These are phyloP conservation scores for Nanorana parkeri DNA, from an alignment of 2,113 vertebrate species.

Conservation along the genomic window DNA sequence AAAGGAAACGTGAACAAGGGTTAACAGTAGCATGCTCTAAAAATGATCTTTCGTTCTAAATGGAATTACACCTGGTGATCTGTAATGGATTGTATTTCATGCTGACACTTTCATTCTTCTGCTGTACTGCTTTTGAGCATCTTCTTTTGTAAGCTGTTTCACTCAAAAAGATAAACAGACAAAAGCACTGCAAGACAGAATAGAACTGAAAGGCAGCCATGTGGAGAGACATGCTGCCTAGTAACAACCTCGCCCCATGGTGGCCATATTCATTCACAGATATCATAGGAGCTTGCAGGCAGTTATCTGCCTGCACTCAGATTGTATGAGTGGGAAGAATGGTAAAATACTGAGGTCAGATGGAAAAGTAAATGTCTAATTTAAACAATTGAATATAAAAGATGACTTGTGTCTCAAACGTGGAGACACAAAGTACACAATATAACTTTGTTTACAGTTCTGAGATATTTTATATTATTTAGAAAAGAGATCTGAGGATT, in stretches of 20 bases:
- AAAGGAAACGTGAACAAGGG: constrained; percentile 42
- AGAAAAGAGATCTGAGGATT: no score
- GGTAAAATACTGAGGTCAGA: neutral
- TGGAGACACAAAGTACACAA: no score
- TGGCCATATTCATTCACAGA: constrained; percentile 46
- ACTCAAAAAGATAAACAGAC: constrained; percentile 56
- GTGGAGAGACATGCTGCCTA: constrained; percentile 20
- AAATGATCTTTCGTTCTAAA: constrained; percentile 54
- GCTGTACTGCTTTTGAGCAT: constrained; percentile 58
- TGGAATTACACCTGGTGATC: constrained; percentile 57
- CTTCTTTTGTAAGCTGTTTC: constrained; percentile 57
- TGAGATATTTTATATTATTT: no score
- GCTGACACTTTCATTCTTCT: constrained; percentile 60
- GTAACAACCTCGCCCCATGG: constrained; percentile 33
- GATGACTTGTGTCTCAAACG: no score
- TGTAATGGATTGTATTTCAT: constrained; percentile 58
- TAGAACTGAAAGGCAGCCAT: constrained; percentile 50
- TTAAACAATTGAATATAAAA: neutral
- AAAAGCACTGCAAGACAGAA: constrained; percentile 50
- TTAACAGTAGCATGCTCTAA: constrained; percentile 48
- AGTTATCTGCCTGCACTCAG: constrained; percentile 16
- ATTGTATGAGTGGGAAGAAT: constrained; percentile 41
- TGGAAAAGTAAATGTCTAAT: neutral
- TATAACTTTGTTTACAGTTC: no score
- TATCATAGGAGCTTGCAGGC: constrained; percentile 52